A percentile compares a stretch with the other conserved stretches of the same genome.
These are phyloP conservation scores for Rhabdophis nuchalis DNA, from an alignment of 2,797 vertebrate genomes.

Conservation along the genomic window DNA sequence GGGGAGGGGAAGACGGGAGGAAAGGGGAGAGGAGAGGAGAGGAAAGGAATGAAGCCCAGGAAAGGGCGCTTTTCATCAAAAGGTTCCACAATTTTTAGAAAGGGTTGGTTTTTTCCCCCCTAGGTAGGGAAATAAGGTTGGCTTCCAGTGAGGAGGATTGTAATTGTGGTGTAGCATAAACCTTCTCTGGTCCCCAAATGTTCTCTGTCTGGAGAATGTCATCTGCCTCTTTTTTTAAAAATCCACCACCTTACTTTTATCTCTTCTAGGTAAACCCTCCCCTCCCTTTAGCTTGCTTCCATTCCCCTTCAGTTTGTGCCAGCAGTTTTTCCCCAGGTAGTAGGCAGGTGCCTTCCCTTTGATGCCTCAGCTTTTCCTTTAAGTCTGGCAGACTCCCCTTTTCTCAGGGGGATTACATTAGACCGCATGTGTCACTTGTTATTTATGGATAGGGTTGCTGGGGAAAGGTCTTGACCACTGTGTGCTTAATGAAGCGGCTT, in stretches of 20 bases:
- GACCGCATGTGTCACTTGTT: constrained; percentile 2
- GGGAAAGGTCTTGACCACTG: constrained; percentile 8
- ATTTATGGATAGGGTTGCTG: not conserved
- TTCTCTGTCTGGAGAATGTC: not conserved
- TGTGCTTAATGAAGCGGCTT: not conserved
- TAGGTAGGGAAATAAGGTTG: not conserved
- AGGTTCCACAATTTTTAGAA: not conserved
- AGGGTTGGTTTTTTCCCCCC: not conserved
- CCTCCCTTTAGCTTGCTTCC: not conserved
- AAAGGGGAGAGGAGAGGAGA: too few relatives aligned
- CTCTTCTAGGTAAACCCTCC: not conserved
- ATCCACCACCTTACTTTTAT: not conserved
- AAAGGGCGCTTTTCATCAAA: not conserved
- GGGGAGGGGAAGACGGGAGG: too few relatives aligned
- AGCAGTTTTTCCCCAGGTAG: not conserved
- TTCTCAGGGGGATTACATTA: not conserved
- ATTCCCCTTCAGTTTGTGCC: not conserved
- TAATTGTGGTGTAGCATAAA: not conserved
- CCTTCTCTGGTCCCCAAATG: not conserved
- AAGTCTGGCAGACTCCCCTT: not conserved
- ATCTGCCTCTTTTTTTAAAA: not conserved
- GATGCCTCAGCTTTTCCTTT: not conserved
- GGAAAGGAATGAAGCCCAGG: not conserved
- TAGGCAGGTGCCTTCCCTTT: not conserved
- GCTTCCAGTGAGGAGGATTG: not conserved